Percentiles rank a stretch among this genome's conserved stretches.
phyloP scores from a whole-genome alignment of 2,113 vertebrate genomes.

The Uropsilus gracilis region DNA sequence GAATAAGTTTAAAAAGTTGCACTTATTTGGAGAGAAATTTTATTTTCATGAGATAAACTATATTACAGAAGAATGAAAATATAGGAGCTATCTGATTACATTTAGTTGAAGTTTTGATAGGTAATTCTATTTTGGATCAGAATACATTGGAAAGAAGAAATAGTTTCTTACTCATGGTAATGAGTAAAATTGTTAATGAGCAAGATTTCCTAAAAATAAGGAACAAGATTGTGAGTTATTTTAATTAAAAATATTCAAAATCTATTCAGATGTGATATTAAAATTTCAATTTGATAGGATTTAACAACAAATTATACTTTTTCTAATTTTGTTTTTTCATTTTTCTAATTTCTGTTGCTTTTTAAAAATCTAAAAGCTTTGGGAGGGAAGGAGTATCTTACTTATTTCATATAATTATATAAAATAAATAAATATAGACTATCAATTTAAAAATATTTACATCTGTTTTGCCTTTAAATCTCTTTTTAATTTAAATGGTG shows the following conservation, averaged over 20 bases:
- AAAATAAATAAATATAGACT: not conserved
- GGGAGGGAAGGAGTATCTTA: not conserved
- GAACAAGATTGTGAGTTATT: not conserved
- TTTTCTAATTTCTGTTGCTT: constrained; percentile 37
- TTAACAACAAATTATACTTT: not conserved
- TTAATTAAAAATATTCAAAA: constrained; percentile 28
- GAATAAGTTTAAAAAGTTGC: constrained; percentile 15
- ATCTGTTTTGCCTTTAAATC: not conserved
- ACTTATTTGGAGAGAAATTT: constrained; percentile 13
- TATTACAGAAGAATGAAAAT: constrained; percentile 22
- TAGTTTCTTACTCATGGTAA: constrained; percentile 9
- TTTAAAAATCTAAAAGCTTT: not conserved
- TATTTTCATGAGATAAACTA: not conserved
- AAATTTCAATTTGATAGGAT: constrained; percentile 15
- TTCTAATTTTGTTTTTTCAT: constrained; percentile 18
- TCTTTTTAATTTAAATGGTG: not conserved
- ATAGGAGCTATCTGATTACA: not conserved
- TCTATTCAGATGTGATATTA: not conserved
- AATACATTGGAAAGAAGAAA: constrained; percentile 20
- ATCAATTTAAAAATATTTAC: not conserved
- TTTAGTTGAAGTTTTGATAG: not conserved
- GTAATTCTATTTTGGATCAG: not conserved
- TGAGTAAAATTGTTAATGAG: constrained; percentile 18
- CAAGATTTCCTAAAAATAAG: constrained; percentile 34
- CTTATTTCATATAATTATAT: not conserved